Base-by-base conservation (phyloP, 2,888 invertebrate genomes). In the Oxyteleia sp. region DNA sequence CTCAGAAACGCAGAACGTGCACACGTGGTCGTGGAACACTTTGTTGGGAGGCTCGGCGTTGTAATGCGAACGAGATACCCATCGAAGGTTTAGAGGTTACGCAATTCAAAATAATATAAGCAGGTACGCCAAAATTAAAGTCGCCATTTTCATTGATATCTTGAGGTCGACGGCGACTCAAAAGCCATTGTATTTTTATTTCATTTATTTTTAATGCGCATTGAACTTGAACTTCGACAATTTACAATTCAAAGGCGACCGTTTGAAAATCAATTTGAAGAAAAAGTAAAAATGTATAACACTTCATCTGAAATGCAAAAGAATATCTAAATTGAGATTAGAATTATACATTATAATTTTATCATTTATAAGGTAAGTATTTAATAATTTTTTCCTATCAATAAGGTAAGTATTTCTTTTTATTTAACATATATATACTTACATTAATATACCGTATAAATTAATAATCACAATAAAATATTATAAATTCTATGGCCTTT, bases 31-130 rank as follows among this genome's bases (percentile, higher is more conserved):
- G 20, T 69, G 47, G 38, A 49, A 47, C 43, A 71, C 72, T 68
- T 80, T 81, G 71, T 63, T 71, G 38, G 59, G 26, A 41, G 29
- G 15, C 43, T 55, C 68, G 51, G 49, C 43, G 72, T 78, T 64
- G 72, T 82, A 76, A 82, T 66, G 71, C 51, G 57, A 59, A 51
- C 59, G 43, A 59, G 80, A 76, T 82, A 71, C 47, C 53, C 41
- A 75, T 76, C 75, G 64, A 69, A 76, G 64, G 68, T 59, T 69
- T 53, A 57, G 43, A 72, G 55, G 66, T 83, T 83, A 83, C 66
- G 78, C 76, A 76, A 82, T 76, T 66, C 76, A 71, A 76, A 76
- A 82, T 83, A 83, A 74, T 63, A 47, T 63, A 74, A 72, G 74
- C 68, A 72, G 82, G 68, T 68, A 79, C 49, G 66, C 38, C 66